Conservation (phyloP, 2,888 invertebrate species). For the Cataglyphis rosenhaueri region DNA sequence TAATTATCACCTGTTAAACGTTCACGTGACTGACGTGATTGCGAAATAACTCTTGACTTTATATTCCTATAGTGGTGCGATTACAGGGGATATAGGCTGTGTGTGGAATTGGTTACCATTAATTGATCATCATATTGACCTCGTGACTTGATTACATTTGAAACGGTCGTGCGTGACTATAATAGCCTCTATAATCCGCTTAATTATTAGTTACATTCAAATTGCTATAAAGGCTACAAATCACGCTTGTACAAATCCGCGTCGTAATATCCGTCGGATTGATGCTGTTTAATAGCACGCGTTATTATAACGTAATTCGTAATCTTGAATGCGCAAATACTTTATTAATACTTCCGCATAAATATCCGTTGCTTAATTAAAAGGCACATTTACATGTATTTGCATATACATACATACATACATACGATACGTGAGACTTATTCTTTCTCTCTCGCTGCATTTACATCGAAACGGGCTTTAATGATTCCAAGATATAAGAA, state of each 20-base stretch:
- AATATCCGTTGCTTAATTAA: slow-evolving; percentile 24
- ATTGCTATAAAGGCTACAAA: slow-evolving; percentile 47
- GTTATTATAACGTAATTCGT: slow-evolving; percentile 35
- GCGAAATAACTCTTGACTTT: slow-evolving; percentile 21
- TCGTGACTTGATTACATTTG: slow-evolving; percentile 49
- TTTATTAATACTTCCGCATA: background rate
- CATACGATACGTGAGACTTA: background rate
- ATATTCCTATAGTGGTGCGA: slow-evolving; percentile 5
- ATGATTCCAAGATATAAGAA: background rate
- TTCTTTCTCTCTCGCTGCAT: background rate
- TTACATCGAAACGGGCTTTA: background rate
- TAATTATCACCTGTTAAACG: slow-evolving; percentile 15
- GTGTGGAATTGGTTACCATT: slow-evolving; percentile 22
- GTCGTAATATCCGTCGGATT: slow-evolving; percentile 6
- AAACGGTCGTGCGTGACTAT: slow-evolving; percentile 35
- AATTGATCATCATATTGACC: slow-evolving; percentile 34
- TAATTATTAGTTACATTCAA: slow-evolving; percentile 53
- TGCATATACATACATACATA: background rate
- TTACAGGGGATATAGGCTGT: background rate
- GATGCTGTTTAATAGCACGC: slow-evolving; percentile 31
- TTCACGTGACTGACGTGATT: background rate
- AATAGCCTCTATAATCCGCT: slow-evolving; percentile 36
- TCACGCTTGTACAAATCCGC: slow-evolving; percentile 5
- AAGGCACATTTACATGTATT: background rate
- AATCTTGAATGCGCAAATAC: slow-evolving; percentile 16